Base-by-base conservation (phyloP, 2,888 invertebrate species). In the Cryptocephalus primarius region DNA sequence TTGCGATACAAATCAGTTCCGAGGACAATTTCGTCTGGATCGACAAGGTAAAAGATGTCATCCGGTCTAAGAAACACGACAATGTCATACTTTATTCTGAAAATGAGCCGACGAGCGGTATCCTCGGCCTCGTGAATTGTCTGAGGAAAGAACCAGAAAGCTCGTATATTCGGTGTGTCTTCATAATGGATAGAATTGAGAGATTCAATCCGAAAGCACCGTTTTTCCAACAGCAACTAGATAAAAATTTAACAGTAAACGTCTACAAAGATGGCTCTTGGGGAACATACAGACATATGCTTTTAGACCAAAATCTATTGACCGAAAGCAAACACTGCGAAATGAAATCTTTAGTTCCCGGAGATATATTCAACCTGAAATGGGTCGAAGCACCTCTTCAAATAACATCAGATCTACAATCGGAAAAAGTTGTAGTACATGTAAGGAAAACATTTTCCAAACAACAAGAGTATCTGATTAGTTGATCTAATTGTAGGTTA, bases 351-450 rank as follows among this genome's bases (percentile, higher is more conserved):
- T 61, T 79, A 10, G 81, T 84, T 0, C 77, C 85, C 45, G 95
- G 95, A 42, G 95, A 97, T 65, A 72, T 96, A 45, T 85, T 88
- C 0, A 85, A 89, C 1, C 65, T 96, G 39, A 76, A 71, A n/a
- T 92, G 91, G 91, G 69, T 92, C 8, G 83, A 93, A 67, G 86
- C 86, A 1, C 72, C 76, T 0, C 59, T 76, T 14, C 12, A 22
- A 6, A 22, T 22, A 22, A 22, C 22, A 22, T 22, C 22, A 22
- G 22, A 22, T 22, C 6, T 22, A 22, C 22, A 2, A 22, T 22
- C 22, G 22, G 22, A 22, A 22, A 22, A 22, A 22, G 22, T 22
- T 22, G 3, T 6, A 33, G 36, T 36, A 36, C 6, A 11, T 36
- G n/a, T n/a, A 11, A 2, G 36, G 6, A 36, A 36, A 22, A n/a